phyloP scores from a whole-genome alignment of 2,113 vertebrate genomes.

The Odobenus rosmarus region DNA sequence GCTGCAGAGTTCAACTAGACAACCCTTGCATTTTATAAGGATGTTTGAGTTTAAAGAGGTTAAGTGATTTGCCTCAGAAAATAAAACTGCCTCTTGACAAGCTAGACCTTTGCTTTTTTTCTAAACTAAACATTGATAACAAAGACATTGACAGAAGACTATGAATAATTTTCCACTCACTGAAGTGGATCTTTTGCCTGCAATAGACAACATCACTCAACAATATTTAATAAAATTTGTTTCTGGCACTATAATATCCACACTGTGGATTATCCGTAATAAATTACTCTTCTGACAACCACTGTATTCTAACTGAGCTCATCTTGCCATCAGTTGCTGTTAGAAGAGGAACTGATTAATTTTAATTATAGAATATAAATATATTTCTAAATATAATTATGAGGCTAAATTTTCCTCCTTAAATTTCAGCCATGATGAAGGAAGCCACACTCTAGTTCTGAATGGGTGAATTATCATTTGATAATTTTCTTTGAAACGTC shows the following conservation, averaged over 20 bases:
- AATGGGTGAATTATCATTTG: neutral
- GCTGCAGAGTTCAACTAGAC: neutral
- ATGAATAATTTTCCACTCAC: neutral
- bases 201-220: neutral
- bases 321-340: neutral
- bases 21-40: neutral
- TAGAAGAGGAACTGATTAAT: neutral
- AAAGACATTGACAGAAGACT: neutral
- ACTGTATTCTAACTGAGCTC: neutral
- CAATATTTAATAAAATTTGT: neutral
- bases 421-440: neutral
- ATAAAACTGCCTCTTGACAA: neutral
- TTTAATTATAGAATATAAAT: neutral
- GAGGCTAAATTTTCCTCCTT: neutral
- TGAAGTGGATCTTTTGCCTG: neutral
- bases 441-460: neutral
- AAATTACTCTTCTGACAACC: neutral
- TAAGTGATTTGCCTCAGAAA: neutral
- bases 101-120: neutral
- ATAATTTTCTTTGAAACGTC: neutral
- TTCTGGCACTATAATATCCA: neutral
- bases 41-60: neutral
- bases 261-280: neutral
- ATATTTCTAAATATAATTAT: neutral
- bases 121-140: neutral